Base-by-base conservation (phyloP, 2,113 vertebrate genomes). In the Acinonyx jubatus region DNA sequence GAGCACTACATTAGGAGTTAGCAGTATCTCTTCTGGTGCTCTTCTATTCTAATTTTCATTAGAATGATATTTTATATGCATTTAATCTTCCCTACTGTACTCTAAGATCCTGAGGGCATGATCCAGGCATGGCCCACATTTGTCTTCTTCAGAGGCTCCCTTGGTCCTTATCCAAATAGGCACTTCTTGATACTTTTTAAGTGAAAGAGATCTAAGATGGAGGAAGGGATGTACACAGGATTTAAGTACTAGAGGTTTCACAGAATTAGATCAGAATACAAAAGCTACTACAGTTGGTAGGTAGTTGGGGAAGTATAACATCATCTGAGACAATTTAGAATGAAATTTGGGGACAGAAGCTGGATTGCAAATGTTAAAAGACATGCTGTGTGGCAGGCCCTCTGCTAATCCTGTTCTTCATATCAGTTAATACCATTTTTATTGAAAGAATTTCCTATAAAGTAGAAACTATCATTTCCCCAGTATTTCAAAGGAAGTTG, bases 41-140 rank as follows among this genome's bases (percentile, higher is more conserved):
- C 3, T 69, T 94, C n/a, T 83, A 55, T 66, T 88, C 38, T 85
- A 94, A 92, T 93, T 94, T 93, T 89, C 78, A 73, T 63, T 89
- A 63, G 25, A 93, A 79, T 82, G 92, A 36, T 74, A 81, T 82
- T 94, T 92, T 81, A 86, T 85, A 86, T 68, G 12, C 33, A 55
- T 85, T 97, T 94, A 91, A 88, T 93, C 57, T 95, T 76, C 52
- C 11, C 31, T 73, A 13, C 15, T 89, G 4, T 63, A 48, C 29
- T 94, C 9, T 41, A 36, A 76, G 29, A 89, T 97, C 50, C 66
- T 68, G n/a, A 94, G 55, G 50, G 18, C 73, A 48, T 88, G 55
- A 87, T 93, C 45, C 36, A 85, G 33, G 50, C 83, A 84, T 87
- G 45, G 9, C 15, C 36, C 29, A 31, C 50, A 93, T 91, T 93